Base-by-base conservation (phyloP, 2,797 vertebrate species). In the Sebastolobus alascanus region DNA sequence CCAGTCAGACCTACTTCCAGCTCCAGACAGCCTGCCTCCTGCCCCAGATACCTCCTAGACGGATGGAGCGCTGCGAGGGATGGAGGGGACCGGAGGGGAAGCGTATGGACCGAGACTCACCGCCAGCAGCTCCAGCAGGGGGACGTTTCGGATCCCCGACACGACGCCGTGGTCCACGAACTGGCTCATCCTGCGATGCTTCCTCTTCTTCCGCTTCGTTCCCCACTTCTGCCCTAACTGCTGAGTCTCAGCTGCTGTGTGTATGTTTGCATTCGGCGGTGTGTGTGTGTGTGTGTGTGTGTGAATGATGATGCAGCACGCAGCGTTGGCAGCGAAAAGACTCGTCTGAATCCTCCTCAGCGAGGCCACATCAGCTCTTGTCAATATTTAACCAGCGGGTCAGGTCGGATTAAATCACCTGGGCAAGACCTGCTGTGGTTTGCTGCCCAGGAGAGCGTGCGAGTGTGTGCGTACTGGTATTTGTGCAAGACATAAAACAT, bases 341-440 rank as follows among this genome's bases (percentile, higher is more conserved):
- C 73, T 84, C 22, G 37, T 88, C 87, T 90, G 88, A 82, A 77
- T 87, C 73, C 67, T 83, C 55, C 77, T 86, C 79, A 14, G 64
- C 12, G 9, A 89, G 87, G 87, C 87, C 92, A 87, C 85, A 89
- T 86, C 86, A 89, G 78, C 89, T 92, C 91, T 94, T 93, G 94
- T 96, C 95, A 96, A 96, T 96, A 96, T 96, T 97, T 96, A 96
- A 97, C 93, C 90, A 93, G 87, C 88, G 69, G 93, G 91, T 95
- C 94, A 90, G 90, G 86, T 82, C 79, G 58, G 84, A 95, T 97
- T 93, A 96, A 92, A 94, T 95, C 91, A 87, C 93, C 93, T 94
- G 89, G 87, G 84, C 77, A 78, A 89, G 90, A 90, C 82, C 79
- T 56, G 85, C 87, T 74, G 84, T 29, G 80, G 67, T 83, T 50